phyloP scores from a whole-genome alignment of 2,888 invertebrate genomes.

The Vannuccia rotundouncinata region DNA sequence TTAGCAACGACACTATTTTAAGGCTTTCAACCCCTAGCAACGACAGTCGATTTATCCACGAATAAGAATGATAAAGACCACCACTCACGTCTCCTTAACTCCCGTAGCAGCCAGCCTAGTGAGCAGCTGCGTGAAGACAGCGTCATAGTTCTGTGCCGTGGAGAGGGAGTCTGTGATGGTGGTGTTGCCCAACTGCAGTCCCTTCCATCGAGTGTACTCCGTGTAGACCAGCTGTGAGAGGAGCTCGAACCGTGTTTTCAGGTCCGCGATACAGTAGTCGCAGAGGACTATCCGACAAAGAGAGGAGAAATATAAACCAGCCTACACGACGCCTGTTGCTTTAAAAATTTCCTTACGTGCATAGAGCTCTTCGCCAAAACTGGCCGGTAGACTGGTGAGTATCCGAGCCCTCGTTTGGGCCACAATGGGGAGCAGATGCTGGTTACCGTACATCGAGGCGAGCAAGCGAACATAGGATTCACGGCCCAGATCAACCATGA shows the following conservation, averaged over 20 bases:
- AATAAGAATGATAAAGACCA: too few species aligned
- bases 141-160: not conserved
- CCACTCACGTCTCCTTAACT: slow-evolving; percentile 30
- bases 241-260: slow-evolving; percentile 35
- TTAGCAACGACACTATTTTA: not conserved
- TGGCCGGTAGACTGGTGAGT: not conserved
- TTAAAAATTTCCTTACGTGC: not conserved
- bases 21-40: not conserved
- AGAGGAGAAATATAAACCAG: slow-evolving; percentile 34
- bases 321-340: too few species aligned
- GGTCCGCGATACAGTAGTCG: slow-evolving; percentile 34
- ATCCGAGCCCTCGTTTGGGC: not conserved
- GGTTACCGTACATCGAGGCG: not conserved
- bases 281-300: slow-evolving; percentile 29
- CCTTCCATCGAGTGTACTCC: slow-evolving; percentile 30
- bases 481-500: not conserved
- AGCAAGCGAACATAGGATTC: not conserved
- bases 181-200: slow-evolving; percentile 14
- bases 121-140: not conserved
- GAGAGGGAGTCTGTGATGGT: not conserved
- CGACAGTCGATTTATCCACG: not conserved
- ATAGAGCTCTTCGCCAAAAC: slow-evolving; percentile 2
- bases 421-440: not conserved
- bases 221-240: slow-evolving; percentile 29
- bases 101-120: not conserved